These are phyloP conservation scores for Gadus chalcogrammus DNA, from an alignment of 2,113 vertebrate species.

Conservation along the genomic window DNA sequence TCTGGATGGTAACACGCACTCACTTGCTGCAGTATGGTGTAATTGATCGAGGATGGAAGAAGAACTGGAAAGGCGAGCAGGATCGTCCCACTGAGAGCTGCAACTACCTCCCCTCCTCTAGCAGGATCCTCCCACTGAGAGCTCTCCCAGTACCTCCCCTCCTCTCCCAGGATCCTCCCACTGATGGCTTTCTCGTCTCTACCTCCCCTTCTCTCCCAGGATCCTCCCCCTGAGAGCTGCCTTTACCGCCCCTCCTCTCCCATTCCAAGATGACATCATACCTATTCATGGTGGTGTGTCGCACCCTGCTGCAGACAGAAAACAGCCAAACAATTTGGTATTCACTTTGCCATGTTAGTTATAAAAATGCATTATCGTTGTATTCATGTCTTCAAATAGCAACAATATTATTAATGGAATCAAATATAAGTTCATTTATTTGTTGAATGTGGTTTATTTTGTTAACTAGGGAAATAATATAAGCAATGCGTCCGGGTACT, in stretches of 20 bases:
- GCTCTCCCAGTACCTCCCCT: too few relatives aligned
- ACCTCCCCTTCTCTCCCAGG: not conserved
- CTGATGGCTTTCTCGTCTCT: too few relatives aligned
- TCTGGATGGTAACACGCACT: conserved; percentile 31
- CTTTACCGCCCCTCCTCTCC: conserved; percentile 36
- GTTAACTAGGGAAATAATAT: too few relatives aligned
- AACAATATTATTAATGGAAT: too few relatives aligned
- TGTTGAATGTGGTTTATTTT: too few relatives aligned
- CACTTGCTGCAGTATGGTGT: conserved; percentile 61
- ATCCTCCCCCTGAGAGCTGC: conserved; percentile 24
- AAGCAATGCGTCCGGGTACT: not conserved
- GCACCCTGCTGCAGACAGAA: not conserved
- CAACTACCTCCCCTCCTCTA: too few relatives aligned
- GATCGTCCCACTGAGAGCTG: conserved; percentile 43
- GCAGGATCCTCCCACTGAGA: not conserved
- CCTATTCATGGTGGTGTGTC: not conserved
- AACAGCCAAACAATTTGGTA: not conserved
- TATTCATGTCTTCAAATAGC: too few relatives aligned
- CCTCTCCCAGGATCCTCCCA: not conserved
- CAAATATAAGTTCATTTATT: too few relatives aligned
- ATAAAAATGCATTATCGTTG: too few relatives aligned
- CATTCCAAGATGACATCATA: conserved; percentile 67
- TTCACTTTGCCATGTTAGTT: too few relatives aligned
- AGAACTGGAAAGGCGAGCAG: conserved; percentile 55
- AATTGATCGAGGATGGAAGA: conserved; percentile 46